Conservation (phyloP, 2,888 invertebrate species). For the Lepidocyrtoides sp. region DNA sequence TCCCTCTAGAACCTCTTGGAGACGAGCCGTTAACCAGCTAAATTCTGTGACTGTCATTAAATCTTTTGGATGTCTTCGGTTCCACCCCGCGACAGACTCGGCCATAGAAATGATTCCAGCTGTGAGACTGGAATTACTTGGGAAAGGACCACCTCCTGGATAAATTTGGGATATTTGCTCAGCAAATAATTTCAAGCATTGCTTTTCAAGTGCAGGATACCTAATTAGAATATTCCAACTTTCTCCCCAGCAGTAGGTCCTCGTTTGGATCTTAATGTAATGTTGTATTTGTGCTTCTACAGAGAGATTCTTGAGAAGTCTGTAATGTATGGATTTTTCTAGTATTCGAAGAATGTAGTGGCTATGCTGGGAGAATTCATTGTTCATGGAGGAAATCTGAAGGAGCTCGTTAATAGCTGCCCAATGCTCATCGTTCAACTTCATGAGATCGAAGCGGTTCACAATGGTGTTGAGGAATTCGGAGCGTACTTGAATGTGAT, state of each 20-base stretch:
- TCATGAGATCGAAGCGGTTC: conserved; percentile 63
- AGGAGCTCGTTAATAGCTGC: conserved; percentile 77
- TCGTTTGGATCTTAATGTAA: conserved; percentile 80
- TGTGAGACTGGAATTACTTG: conserved; percentile 75
- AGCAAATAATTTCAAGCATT: conserved; percentile 70
- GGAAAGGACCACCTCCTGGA: conserved; percentile 67
- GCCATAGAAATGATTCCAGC: conserved; percentile 77
- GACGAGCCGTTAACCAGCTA: conserved; percentile 71
- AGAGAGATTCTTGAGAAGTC: conserved; percentile 54
- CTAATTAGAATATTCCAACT: conserved; percentile 76
- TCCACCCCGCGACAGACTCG: conserved; percentile 78
- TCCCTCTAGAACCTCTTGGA: conserved; percentile 76
- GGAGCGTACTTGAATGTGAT: conserved; percentile 78
- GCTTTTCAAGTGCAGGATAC: conserved; percentile 65
- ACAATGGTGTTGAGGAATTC: conserved; percentile 76
- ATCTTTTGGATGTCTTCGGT: conserved; percentile 77
- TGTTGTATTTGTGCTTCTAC: conserved; percentile 79
- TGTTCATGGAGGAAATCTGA: conserved; percentile 80
- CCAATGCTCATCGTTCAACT: conserved; percentile 80
- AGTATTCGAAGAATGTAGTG: conserved; percentile 65
- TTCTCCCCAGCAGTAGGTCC: conserved; percentile 77
- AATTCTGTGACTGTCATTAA: conserved; percentile 67
- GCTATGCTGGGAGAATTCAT: conserved; percentile 76
- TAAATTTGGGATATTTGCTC: conserved; percentile 74
- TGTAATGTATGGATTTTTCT: conserved; percentile 78